Evolutionary conservation across 1,140 invertebrate species (phyloP).

Genomic region (Lucilia cuprina): DNA sequence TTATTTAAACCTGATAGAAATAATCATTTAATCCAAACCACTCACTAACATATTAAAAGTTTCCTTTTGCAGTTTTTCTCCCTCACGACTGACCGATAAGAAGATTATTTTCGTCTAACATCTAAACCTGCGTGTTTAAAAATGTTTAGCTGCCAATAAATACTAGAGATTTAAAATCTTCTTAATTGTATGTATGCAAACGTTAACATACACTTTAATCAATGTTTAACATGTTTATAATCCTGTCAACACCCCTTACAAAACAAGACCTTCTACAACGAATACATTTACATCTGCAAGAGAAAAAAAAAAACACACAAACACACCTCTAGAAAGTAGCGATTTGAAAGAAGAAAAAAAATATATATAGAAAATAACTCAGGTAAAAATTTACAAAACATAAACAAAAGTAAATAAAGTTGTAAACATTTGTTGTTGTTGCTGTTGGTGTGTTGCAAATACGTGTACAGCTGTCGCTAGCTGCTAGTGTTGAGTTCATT

Average conservation of each 20-base stretch:
- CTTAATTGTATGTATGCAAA: background rate
- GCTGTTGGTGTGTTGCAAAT: too few relatives aligned
- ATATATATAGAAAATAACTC: background rate
- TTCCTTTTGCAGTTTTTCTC: background rate
- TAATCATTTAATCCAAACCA: too few relatives aligned
- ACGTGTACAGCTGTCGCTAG: too few relatives aligned
- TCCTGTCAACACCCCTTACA: slow-evolving; percentile 13
- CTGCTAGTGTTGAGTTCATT: too few relatives aligned
- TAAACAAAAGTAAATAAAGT: background rate
- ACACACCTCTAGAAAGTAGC: background rate
- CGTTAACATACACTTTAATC: background rate
- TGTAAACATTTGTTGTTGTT: background rate
- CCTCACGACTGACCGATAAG: background rate
- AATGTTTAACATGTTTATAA: slow-evolving; percentile 4
- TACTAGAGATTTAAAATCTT: background rate
- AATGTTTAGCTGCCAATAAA: background rate
- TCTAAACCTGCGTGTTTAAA: background rate
- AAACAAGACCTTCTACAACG: background rate
- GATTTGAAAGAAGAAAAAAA: background rate
- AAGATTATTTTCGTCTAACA: background rate
- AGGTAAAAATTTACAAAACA: background rate
- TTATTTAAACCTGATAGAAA: too few relatives aligned
- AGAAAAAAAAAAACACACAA: too few relatives aligned
- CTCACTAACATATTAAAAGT: too few relatives aligned
- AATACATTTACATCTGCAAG: background rate